phyloP scores from a whole-genome alignment of 1,140 invertebrate species.

The Micrasema longulum region DNA sequence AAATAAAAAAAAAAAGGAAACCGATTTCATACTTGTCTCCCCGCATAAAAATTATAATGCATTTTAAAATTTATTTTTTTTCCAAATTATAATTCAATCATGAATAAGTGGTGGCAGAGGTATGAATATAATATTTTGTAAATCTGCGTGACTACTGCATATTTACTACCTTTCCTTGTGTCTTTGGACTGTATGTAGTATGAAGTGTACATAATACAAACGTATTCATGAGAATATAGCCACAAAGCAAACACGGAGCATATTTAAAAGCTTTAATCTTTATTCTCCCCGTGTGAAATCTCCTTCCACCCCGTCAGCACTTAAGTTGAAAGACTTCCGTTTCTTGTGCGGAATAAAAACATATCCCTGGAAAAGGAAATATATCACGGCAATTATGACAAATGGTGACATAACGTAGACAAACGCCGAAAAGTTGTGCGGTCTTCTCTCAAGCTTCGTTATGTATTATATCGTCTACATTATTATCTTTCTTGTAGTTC shows the following conservation, averaged over 20 bases:
- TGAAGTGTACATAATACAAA: too few species aligned
- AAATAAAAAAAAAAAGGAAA: too few species aligned
- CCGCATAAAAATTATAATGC: too few species aligned
- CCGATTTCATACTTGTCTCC: too few species aligned
- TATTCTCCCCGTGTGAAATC: conserved; percentile 17
- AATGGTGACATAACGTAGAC: conserved; percentile 54
- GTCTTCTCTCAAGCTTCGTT: conserved; percentile 12
- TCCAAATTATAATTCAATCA: too few species aligned
- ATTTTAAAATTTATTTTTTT: too few species aligned
- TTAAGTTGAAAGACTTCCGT: conserved; percentile 18
- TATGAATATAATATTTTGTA: too few species aligned
- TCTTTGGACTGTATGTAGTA: too few species aligned
- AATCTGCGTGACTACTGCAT: too few species aligned
- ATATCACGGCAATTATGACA: conserved; percentile 55
- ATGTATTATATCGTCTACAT: not conserved
- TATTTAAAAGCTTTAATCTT: conserved; percentile 31
- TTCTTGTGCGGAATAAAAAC: conserved; percentile 28
- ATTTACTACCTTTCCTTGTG: too few species aligned
- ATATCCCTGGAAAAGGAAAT: conserved; percentile 44
- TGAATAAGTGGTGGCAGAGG: too few species aligned
- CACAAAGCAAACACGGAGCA: conserved; percentile 14
- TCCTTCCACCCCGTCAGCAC: conserved; percentile 24
- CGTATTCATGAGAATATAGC: not conserved
- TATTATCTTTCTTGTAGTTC: too few species aligned
- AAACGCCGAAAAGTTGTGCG: conserved; percentile 52